These are phyloP conservation scores for Sciurus niger DNA, from an alignment of 2,113 vertebrate genomes.

Conservation along the genomic window DNA sequence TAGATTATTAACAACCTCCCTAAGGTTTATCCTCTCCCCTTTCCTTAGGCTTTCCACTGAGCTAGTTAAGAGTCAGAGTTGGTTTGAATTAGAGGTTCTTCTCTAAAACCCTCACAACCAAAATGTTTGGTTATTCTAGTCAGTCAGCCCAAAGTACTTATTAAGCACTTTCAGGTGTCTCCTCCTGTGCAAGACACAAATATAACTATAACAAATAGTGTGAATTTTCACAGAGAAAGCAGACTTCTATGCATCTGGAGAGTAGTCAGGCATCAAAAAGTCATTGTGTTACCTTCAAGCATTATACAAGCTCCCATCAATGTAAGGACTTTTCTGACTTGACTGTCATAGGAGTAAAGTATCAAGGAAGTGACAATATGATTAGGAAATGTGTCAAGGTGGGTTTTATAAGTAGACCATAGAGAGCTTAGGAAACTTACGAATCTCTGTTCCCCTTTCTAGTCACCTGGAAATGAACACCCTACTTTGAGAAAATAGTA, in stretches of 20 bases:
- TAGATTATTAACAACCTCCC: conserved; percentile 69
- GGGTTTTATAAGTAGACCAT: conserved; percentile 44
- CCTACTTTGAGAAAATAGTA: conserved; percentile 51
- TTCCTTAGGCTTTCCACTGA: conserved; percentile 56
- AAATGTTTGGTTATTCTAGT: conserved; percentile 24
- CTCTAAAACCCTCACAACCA: not conserved
- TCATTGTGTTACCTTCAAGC: conserved; percentile 33
- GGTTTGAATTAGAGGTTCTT: conserved; percentile 54
- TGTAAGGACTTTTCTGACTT: conserved; percentile 34
- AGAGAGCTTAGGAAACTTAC: not conserved
- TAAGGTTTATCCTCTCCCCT: conserved; percentile 31
- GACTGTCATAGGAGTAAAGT: not conserved
- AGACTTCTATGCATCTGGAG: not conserved
- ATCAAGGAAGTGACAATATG: not conserved
- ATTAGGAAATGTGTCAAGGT: conserved; percentile 26
- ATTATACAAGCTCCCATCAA: not conserved
- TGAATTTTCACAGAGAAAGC: conserved; percentile 38
- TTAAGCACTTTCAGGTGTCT: not conserved
- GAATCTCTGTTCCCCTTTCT: conserved; percentile 24
- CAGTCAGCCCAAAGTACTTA: not conserved
- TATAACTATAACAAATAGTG: not conserved
- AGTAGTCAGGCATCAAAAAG: not conserved
- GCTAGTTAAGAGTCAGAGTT: not conserved
- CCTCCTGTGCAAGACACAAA: conserved; percentile 10
- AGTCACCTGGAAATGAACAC: not conserved